phyloP scores from a whole-genome alignment of 2,113 vertebrate genomes.

The Candoia aspera region DNA sequence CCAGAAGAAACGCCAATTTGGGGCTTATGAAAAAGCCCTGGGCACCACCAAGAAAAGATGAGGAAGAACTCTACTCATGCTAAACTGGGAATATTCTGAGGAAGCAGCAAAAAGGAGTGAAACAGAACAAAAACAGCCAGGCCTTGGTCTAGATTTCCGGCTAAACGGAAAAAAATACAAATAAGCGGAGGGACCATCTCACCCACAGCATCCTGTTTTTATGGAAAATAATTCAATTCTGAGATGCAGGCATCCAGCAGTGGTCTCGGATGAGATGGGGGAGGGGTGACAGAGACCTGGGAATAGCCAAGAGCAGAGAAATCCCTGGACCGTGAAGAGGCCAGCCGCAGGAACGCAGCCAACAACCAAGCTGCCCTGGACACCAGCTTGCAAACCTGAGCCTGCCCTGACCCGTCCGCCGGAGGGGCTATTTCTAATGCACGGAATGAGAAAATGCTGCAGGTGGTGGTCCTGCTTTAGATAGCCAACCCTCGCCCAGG shows the following conservation, averaged over 20 bases:
- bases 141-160: neutral
- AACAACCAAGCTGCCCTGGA: neutral
- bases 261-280: neutral
- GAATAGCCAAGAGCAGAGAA: neutral
- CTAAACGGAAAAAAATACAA: constrained; percentile 51
- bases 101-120: neutral
- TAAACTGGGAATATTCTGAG: neutral
- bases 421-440: neutral
- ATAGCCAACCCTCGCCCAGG: too few species aligned
- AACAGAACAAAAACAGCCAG: too few species aligned
- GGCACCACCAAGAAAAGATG: too few species aligned
- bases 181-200: neutral
- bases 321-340: neutral
- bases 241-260: neutral
- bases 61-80: neutral
- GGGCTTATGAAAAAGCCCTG: neutral
- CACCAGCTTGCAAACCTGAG: neutral
- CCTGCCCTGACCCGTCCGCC: neutral
- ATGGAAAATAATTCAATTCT: constrained; percentile 66
- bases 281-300: neutral
- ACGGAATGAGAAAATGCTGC: neutral
- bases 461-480: too few species aligned
- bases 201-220: constrained; percentile 73
- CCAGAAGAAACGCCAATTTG: neutral
- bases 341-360: neutral